Percentiles rank a stretch among this genome's conserved stretches.
Conservation (phyloP, 2,113 vertebrate genomes). For the Cinclus mexicanus region DNA sequence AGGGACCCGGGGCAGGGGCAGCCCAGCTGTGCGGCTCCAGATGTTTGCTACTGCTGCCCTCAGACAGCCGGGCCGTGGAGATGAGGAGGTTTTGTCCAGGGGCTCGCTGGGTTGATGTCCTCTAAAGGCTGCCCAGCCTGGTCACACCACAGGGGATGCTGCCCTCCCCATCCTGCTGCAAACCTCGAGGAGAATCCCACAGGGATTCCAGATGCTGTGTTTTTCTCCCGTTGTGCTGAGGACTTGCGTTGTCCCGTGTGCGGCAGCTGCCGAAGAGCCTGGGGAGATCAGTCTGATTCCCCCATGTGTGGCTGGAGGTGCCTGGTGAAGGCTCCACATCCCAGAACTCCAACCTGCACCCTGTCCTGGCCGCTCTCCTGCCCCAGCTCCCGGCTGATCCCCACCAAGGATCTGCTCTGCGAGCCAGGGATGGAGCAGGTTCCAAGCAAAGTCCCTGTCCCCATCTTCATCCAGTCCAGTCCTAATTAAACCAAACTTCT, state of each 20-base stretch:
- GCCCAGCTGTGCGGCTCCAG: not conserved
- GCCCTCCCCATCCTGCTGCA: not conserved
- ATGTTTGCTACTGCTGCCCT: not conserved
- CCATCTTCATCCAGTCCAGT: too few species aligned
- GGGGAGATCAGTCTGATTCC: too few species aligned
- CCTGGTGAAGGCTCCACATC: not conserved
- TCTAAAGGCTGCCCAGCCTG: not conserved
- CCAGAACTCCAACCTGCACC: not conserved
- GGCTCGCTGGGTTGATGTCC: not conserved
- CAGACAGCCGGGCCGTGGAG: not conserved
- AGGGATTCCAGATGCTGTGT: fast-evolving
- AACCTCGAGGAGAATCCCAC: not conserved
- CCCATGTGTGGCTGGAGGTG: fast-evolving
- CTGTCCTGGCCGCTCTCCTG: not conserved
- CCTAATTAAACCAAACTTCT: not conserved
- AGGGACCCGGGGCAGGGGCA: fast-evolving
- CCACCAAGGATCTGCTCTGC: too few species aligned
- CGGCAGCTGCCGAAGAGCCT: not conserved
- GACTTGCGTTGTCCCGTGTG: not conserved
- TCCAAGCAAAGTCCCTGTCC: not conserved
- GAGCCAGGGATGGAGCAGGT: not conserved
- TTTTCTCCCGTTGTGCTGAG: not conserved
- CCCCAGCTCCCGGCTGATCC: not conserved
- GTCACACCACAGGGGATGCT: too few species aligned
- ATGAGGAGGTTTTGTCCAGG: not conserved